A percentile compares a stretch with the other conserved stretches of the same genome.
Conservation (phyloP, 2,888 invertebrate species). For the Leptopilina myrica region DNA sequence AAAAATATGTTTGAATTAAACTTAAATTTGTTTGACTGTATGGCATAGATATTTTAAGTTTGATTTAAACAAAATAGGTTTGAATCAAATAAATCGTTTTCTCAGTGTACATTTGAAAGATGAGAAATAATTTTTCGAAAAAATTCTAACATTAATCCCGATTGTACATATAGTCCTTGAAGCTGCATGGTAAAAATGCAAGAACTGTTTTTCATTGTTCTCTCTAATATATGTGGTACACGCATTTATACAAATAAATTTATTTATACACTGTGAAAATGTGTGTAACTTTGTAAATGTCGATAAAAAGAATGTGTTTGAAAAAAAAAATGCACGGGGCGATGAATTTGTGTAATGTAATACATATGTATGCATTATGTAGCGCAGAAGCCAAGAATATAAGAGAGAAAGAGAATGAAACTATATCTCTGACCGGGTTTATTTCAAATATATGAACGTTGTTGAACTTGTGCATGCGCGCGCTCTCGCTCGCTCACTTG, state of each 20-base stretch:
- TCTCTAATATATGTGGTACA: not conserved
- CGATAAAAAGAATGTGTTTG: not conserved
- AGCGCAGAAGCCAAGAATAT: constrained; percentile 15
- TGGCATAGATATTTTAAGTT: too few species aligned
- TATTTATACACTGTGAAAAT: constrained; percentile 5
- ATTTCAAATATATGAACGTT: constrained; percentile 39
- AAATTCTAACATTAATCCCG: not conserved
- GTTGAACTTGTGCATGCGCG: constrained; percentile 37
- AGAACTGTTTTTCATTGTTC: not conserved
- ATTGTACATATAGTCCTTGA: not conserved
- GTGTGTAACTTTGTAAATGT: not conserved
- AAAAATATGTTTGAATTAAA: too few species aligned
- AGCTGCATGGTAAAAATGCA: not conserved
- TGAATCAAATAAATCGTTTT: too few species aligned
- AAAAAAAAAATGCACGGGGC: not conserved
- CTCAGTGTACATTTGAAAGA: too few species aligned
- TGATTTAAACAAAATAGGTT: too few species aligned
- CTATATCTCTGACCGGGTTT: constrained; percentile 35
- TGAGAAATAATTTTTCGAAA: too few species aligned
- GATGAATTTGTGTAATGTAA: not conserved
- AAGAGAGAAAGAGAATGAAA: not conserved
- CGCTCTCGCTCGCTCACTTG: not conserved
- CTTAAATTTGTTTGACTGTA: too few species aligned
- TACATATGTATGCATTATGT: constrained; percentile 44
- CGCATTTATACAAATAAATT: constrained; percentile 12